Percentiles rank a stretch among this genome's conserved stretches.
Conservation (phyloP, 2,888 invertebrate genomes). For the Thymelicus sylvestris region DNA sequence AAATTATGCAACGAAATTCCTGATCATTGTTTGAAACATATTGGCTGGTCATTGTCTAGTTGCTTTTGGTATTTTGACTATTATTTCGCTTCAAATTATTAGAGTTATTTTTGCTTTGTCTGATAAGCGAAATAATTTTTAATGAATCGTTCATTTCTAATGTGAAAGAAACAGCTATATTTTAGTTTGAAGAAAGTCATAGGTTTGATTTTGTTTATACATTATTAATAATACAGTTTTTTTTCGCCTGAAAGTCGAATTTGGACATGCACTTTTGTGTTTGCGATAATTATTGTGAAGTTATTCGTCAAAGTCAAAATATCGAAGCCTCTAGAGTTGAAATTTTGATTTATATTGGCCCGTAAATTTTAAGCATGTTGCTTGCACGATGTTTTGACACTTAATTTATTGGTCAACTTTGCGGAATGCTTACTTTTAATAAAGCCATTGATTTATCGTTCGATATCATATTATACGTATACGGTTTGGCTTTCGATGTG, state of each 20-base stretch:
- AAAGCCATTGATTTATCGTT: constrained; percentile 55
- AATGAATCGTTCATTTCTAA: neutral
- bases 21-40: constrained; percentile 37
- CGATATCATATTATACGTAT: constrained; percentile 51
- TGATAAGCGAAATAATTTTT: constrained; percentile 8
- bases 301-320: constrained; percentile 45
- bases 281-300: constrained; percentile 23
- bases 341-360: constrained; percentile 47
- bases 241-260: neutral
- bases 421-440: constrained; percentile 65
- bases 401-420: constrained; percentile 57
- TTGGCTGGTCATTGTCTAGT: constrained; percentile 46
- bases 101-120: constrained; percentile 26
- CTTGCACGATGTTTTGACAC: constrained; percentile 69
- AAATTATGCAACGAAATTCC: constrained; percentile 14
- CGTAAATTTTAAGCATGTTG: constrained; percentile 66
- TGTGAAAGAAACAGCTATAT: neutral
- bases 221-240: neutral
- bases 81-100: constrained; percentile 39
- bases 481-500: constrained; percentile 76
- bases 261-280: constrained; percentile 26
- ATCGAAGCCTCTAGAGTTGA: constrained; percentile 54
- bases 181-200: neutral
- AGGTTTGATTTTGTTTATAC: neutral
- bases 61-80: constrained; percentile 55